Conservation (phyloP, 2,888 invertebrate genomes). For the Acanthoscelides obtectus region DNA sequence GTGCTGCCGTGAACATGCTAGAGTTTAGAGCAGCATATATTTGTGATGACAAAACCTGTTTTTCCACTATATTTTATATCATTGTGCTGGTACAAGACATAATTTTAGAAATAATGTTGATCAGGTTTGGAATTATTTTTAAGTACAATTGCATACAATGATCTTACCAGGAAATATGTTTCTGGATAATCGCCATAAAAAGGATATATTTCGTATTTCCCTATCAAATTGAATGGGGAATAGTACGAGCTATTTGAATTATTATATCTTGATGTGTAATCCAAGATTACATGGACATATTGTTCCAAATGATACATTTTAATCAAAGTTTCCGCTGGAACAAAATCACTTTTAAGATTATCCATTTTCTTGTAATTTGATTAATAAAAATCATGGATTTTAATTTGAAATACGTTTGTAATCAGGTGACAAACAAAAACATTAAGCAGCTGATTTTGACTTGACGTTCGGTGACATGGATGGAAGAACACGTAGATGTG, state of each 20-base stretch:
- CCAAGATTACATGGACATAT: conserved; percentile 71
- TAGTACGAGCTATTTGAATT: conserved; percentile 84
- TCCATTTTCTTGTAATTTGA: conserved; percentile 4
- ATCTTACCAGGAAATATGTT: conserved; percentile 80
- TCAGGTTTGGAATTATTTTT: not conserved
- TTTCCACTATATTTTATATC: too few species aligned
- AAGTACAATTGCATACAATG: conserved; percentile 1
- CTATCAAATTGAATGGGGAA: conserved; percentile 80
- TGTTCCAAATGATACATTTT: conserved; percentile 59
- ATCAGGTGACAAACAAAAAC: conserved; percentile 7
- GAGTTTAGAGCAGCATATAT: too few species aligned
- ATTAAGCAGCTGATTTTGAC: not conserved
- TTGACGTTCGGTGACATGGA: too few species aligned
- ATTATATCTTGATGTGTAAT: conserved; percentile 89
- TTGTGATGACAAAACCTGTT: too few species aligned
- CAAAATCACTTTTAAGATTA: conserved; percentile 5
- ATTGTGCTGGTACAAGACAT: too few species aligned
- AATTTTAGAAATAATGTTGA: not conserved
- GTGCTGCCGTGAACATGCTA: too few species aligned
- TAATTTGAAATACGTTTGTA: not conserved
- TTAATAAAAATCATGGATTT: conserved; percentile 3
- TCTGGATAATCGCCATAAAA: conserved; percentile 88
- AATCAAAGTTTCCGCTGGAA: conserved; percentile 24
- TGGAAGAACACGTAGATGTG: too few species aligned
- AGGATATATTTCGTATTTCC: conserved; percentile 80